Evolutionary conservation across 1,140 invertebrate species (phyloP).

Genomic region (Cryptotermes secundus): DNA sequence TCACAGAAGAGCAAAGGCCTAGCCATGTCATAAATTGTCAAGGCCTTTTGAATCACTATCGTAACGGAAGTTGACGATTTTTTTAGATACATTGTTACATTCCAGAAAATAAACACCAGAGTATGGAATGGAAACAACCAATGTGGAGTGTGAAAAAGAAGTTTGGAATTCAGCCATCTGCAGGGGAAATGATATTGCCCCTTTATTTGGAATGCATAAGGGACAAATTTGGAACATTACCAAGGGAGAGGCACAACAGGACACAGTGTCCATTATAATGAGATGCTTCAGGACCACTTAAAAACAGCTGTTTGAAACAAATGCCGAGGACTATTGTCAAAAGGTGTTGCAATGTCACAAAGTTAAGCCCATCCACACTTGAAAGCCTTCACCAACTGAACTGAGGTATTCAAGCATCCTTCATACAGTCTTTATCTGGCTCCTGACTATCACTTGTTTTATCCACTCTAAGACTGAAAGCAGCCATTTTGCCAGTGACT

Average conservation of each 20-base stretch:
- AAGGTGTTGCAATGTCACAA: neutral
- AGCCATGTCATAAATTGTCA: neutral
- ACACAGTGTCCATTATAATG: no score
- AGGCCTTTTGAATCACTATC: neutral
- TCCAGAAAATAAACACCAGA: neutral
- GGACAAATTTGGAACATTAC: neutral
- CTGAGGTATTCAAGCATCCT: neutral
- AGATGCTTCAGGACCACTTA: no score
- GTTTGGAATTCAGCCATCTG: neutral
- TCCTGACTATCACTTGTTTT: neutral
- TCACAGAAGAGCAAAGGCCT: neutral
- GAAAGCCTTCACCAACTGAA: neutral
- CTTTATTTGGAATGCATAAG: neutral
- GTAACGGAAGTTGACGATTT: neutral
- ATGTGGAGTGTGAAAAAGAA: neutral
- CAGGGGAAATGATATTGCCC: neutral
- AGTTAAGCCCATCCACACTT: neutral
- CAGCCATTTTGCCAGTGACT: neutral
- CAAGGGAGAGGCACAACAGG: no score
- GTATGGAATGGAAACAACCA: slow-evolving; percentile 19
- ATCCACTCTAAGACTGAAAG: neutral
- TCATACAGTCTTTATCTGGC: neutral
- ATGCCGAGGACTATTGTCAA: no score
- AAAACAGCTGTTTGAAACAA: no score
- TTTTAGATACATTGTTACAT: neutral